Evolutionary conservation across 2,888 invertebrate genomes (phyloP).

Genomic region (Therioaphis trifolii): DNA sequence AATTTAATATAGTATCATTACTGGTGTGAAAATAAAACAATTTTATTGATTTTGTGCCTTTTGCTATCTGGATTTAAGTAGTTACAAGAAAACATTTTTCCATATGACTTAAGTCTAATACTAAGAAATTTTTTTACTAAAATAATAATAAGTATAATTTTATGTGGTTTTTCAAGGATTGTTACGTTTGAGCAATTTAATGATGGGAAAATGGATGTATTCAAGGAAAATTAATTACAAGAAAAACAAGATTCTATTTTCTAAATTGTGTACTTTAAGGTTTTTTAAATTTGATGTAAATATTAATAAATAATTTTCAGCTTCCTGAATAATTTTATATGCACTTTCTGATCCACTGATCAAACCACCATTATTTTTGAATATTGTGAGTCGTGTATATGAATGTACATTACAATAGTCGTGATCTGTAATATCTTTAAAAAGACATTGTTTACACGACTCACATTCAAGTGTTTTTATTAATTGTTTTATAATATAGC

Average conservation of each 20-base stretch:
- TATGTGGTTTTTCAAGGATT: no score
- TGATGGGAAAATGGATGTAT: not conserved
- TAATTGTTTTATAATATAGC: not conserved
- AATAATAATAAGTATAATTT: not conserved
- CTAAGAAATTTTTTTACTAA: not conserved
- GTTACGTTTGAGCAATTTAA: not conserved
- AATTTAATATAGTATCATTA: no score
- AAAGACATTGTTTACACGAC: conserved; percentile 10
- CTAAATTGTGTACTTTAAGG: conserved; percentile 7
- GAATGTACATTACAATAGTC: not conserved
- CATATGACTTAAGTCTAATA: conserved; percentile 4
- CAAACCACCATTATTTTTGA: conserved; percentile 19
- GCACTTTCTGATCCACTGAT: conserved; percentile 23
- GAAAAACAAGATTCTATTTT: not conserved
- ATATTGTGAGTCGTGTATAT: not conserved
- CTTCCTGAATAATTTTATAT: not conserved
- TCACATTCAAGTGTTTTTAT: not conserved
- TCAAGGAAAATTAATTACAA: not conserved
- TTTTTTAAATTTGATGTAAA: conserved; percentile 4
- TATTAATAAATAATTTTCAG: not conserved
- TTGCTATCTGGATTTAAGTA: not conserved
- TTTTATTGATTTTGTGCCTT: not conserved
- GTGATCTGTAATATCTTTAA: not conserved
- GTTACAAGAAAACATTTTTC: not conserved
- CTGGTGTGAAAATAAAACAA: no score